Base-by-base conservation (phyloP, 2,888 invertebrate species). In the Panzeria rudis region DNA sequence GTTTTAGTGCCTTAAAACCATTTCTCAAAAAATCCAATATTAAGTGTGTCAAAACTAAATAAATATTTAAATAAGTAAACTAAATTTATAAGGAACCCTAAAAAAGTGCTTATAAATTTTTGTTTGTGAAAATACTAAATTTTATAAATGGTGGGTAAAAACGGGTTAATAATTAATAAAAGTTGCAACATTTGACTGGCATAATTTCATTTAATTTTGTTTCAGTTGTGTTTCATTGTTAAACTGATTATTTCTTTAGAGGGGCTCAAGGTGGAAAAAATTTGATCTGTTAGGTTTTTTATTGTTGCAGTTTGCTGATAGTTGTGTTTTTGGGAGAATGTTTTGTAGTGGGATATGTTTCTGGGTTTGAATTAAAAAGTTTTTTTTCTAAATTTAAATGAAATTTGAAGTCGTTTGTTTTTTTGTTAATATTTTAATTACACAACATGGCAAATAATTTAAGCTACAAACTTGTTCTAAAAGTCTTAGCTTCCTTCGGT, bases 401-500 rank as follows among this genome's bases (percentile, higher is more conserved):
- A 81, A 75, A 85, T 82, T 61, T 81, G 77, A 72, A 59, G 79
- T 76, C 66, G 71, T 75, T 71, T 69, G 54, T 80, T 76, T 84
- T 86, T 85, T 82, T 83, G 85, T 80, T 77, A 84, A 84, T 84
- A 84, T 87, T 87, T 91, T 92, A 92, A 92, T 92, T 92, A 92
- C 92, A 92, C 92, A 92, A 92, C 92, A 92, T 91, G 92, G 92
- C 92, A 92, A 92, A 92, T 92, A 92, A 92, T 91, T 92, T 92
- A 92, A 92, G 92, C 92, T 89, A 90, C 92, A 92, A 93, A 97
- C 98, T 97, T 98, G 98, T 94, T 98, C 97, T 90, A 98, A 95
- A 90, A 98, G 95, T 93, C 97, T 95, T 89, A 97, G 95, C 93
- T 97, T 97, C 93, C 98, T 94, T 90, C 97, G 94, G 93, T 97